Base-by-base conservation (phyloP, 2,888 invertebrate genomes). In the Tiliacea citrago region DNA sequence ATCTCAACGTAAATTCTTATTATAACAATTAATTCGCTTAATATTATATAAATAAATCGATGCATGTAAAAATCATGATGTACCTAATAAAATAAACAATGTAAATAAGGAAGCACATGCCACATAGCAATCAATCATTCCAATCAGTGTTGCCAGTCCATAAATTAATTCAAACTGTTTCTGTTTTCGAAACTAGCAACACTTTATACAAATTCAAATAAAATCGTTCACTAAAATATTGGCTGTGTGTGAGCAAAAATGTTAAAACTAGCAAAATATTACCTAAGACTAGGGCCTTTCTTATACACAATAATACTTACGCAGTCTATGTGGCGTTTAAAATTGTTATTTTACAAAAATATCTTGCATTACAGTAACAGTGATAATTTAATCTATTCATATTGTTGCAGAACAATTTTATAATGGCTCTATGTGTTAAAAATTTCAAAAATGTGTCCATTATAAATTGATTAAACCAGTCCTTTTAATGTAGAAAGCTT, bases 221-320 rank as follows among this genome's bases (percentile, higher is more conserved):
- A 79, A 79, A 79, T 63, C 16, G 61, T 80, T 69, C 81, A 86
- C 85, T 88, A 86, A 87, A 83, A 89, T 87, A 88, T 92, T 92
- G 91, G 92, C 91, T 91, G 90, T 89, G 90, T 89, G 89, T 95
- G 95, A 95, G 95, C 95, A 95, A 95, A 90, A 88, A 87, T 85
- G 88, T 84, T 92, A 90, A 92, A 88, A 85, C 91, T 93, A 94
- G 90, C 89, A 91, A 92, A 93, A 92, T 90, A 91, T 92, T 94
- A 94, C 88, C 94, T 95, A 95, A 92, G 95, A 95, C 95, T 95
- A 95, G 95, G 94, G 93, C 89, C 92, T 91, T 90, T 90, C 89
- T 91, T 93, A 93, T 88, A 90, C 89, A 91, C 90, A 90, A 91
- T 93, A 94, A 94, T 94, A 95, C 93, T 93, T 88, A 86, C 87